Conservation (phyloP, 2,113 vertebrate genomes). For the Hippolais icterina region DNA sequence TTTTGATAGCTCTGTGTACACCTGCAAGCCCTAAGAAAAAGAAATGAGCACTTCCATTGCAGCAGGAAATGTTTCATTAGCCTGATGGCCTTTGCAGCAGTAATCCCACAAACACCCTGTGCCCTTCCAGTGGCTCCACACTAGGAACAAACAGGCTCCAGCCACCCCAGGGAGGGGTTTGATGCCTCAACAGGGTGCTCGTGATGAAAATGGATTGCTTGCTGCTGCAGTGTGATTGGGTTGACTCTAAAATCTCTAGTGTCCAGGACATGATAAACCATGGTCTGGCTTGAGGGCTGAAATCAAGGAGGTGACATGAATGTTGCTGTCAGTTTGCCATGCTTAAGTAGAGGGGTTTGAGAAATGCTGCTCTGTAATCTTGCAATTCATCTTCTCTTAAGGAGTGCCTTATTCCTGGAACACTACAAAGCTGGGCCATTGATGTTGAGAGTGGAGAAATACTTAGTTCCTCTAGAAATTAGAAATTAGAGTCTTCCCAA, state of each 20-base stretch:
- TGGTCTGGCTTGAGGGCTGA: neutral
- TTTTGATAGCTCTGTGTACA: neutral
- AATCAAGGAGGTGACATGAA: neutral
- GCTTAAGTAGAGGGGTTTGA: neutral
- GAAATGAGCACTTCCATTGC: accelerated
- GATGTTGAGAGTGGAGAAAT: neutral
- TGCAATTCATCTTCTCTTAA: neutral
- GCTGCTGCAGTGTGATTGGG: neutral
- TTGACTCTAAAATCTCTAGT: neutral
- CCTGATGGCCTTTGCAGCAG: neutral
- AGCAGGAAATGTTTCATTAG: neutral
- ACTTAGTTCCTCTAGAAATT: neutral
- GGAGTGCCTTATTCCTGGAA: neutral
- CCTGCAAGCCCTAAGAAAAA: neutral
- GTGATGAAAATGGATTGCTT: neutral
- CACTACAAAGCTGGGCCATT: neutral
- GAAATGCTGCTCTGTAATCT: neutral
- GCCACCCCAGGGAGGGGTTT: neutral
- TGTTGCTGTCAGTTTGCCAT: neutral
- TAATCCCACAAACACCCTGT: neutral
- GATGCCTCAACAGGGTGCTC: neutral
- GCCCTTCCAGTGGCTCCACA: neutral
- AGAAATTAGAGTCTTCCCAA: neutral
- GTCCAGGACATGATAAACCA: neutral
- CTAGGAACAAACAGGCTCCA: neutral